phyloP scores from a whole-genome alignment of 2,888 invertebrate genomes.

The Galeruca laticollis region DNA sequence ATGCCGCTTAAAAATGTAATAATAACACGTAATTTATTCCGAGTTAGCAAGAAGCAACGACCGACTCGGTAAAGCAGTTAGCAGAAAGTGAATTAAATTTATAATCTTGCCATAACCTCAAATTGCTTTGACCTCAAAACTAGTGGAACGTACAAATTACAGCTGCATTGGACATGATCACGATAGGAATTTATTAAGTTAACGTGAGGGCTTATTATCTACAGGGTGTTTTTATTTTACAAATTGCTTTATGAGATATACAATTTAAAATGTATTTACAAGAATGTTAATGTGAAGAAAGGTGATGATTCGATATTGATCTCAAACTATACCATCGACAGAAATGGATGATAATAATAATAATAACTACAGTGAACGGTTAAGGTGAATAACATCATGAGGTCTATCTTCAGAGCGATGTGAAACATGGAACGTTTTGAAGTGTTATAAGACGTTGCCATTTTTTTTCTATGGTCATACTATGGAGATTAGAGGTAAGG shows the following conservation, averaged over 20 bases:
- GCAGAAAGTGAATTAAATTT: constrained; percentile 43
- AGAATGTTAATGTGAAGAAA: background rate
- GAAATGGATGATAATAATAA: too few species aligned
- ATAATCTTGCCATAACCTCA: constrained; percentile 36
- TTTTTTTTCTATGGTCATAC: too few species aligned
- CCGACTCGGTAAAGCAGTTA: constrained; percentile 28
- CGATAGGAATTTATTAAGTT: constrained; percentile 19
- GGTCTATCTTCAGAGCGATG: too few species aligned
- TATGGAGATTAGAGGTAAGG: too few species aligned
- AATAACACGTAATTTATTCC: constrained; percentile 38
- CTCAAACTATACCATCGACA: too few species aligned
- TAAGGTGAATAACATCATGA: too few species aligned
- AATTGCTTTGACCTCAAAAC: constrained; percentile 41
- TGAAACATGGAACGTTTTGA: too few species aligned
- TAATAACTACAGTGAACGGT: too few species aligned
- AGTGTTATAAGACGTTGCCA: too few species aligned
- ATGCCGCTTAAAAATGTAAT: constrained; percentile 25
- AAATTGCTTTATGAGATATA: constrained; percentile 2
- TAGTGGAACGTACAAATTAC: constrained; percentile 31
- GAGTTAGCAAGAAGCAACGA: constrained; percentile 19
- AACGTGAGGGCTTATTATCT: constrained; percentile 9
- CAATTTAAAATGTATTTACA: background rate
- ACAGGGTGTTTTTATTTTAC: constrained; percentile 7
- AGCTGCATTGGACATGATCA: constrained; percentile 31
- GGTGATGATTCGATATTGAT: background rate